phyloP scores from a whole-genome alignment of 2,113 vertebrate species.

The Elanoides forficatus region DNA sequence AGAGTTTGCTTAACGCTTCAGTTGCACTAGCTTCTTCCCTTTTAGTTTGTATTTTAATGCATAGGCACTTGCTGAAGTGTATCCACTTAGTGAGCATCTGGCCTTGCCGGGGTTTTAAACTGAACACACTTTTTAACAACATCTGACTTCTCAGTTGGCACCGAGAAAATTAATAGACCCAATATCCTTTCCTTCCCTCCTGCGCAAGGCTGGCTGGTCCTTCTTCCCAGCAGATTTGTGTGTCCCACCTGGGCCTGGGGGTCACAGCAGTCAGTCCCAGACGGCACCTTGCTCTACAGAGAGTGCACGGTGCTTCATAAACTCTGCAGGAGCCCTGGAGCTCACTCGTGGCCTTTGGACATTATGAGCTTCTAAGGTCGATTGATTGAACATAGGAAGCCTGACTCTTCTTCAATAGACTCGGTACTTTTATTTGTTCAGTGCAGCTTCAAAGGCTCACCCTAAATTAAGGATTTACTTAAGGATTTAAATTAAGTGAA shows the following conservation, averaged over 20 bases:
- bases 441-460: background rate
- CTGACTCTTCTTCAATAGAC: background rate
- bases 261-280: background rate
- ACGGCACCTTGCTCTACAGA: background rate
- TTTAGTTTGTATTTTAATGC: conserved; percentile 49
- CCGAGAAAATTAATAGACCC: background rate
- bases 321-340: background rate
- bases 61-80: conserved; percentile 57
- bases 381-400: background rate
- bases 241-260: background rate
- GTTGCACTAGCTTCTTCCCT: conserved; percentile 33
- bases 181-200: background rate
- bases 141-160: conserved; percentile 16
- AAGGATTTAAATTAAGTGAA: background rate
- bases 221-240: background rate
- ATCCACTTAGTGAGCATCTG: conserved; percentile 67
- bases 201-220: background rate
- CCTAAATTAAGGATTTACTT: background rate
- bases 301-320: background rate
- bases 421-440: background rate
- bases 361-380: background rate
- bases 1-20: conserved; percentile 58
- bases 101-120: conserved; percentile 25
- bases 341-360: background rate
- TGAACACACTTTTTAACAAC: conserved; percentile 34